Evolutionary conservation across 37 sponge, comb jelly and placozoan species (phyloP).

Genomic region (Dysidea cf. avara): DNA sequence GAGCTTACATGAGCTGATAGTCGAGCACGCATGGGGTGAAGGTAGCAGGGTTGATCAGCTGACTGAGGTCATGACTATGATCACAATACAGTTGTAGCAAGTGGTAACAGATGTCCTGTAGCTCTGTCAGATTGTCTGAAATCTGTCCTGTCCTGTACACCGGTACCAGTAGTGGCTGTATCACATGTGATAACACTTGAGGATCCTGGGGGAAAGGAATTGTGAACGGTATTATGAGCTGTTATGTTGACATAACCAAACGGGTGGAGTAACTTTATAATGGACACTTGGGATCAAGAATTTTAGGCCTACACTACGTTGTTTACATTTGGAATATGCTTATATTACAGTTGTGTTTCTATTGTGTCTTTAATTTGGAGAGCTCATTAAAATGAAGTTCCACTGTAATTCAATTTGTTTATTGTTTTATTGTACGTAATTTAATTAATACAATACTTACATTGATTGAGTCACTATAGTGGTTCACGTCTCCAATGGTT

Average conservation of each 20-base stretch:
- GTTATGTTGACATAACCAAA: too few species aligned
- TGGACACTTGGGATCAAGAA: too few species aligned
- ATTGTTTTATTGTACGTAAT: too few species aligned
- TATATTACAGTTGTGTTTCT: too few species aligned
- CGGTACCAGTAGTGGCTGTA: neutral
- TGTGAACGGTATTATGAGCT: too few species aligned
- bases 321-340: too few species aligned
- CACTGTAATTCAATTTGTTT: too few species aligned
- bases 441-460: neutral
- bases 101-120: slow-evolving; percentile 71
- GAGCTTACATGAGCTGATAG: slow-evolving; percentile 76
- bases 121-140: neutral
- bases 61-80: slow-evolving; percentile 52
- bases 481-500: slow-evolving; percentile 1
- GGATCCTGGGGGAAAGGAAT: neutral
- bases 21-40: slow-evolving; percentile 73
- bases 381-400: too few species aligned
- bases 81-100: slow-evolving; percentile 62
- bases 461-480: neutral
- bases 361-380: too few species aligned
- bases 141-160: neutral
- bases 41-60: slow-evolving; percentile 47
- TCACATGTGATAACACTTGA: neutral
- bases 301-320: too few species aligned
- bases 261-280: too few species aligned